These are phyloP conservation scores for Pangasianodon hypophthalmus DNA, from an alignment of 2,113 vertebrate genomes.

Conservation along the genomic window DNA sequence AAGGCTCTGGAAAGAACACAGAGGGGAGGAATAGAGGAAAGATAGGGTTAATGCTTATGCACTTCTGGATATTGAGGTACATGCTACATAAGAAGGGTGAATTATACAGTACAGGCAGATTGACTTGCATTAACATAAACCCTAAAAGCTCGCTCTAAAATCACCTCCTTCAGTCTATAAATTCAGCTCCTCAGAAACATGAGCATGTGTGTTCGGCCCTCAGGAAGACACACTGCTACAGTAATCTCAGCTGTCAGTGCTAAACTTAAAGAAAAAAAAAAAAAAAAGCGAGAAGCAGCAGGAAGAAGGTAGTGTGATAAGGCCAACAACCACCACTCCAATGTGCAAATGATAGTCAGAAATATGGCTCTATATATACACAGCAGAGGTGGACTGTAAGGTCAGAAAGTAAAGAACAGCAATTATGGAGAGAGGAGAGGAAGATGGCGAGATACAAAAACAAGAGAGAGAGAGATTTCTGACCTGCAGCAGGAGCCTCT, in stretches of 20 bases:
- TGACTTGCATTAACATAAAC: not conserved
- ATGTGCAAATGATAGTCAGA: not conserved
- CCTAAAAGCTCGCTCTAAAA: not conserved
- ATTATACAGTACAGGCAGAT: not conserved
- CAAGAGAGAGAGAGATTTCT: constrained; percentile 18
- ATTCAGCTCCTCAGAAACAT: not conserved
- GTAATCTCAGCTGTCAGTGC: not conserved
- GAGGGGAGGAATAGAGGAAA: not conserved
- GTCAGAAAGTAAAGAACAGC: not conserved
- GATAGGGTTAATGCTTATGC: not conserved
- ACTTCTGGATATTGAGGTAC: not conserved
- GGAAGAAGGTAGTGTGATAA: not conserved
- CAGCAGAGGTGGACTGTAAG: not conserved
- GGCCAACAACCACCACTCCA: not conserved
- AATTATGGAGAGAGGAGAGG: not conserved
- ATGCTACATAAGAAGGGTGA: not conserved
- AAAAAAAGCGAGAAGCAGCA: not conserved
- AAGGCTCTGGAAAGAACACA: not conserved
- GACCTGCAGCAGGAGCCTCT: constrained; percentile 78
- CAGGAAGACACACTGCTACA: not conserved
- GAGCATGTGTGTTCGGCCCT: not conserved
- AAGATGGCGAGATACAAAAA: not conserved
- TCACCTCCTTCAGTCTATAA: not conserved
- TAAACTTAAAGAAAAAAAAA: not conserved
- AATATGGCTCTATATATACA: not conserved